A percentile compares a stretch with the other conserved stretches of the same genome.
Evolutionary conservation across 2,113 vertebrate genomes (phyloP).

Genomic region (Columbina picui): DNA sequence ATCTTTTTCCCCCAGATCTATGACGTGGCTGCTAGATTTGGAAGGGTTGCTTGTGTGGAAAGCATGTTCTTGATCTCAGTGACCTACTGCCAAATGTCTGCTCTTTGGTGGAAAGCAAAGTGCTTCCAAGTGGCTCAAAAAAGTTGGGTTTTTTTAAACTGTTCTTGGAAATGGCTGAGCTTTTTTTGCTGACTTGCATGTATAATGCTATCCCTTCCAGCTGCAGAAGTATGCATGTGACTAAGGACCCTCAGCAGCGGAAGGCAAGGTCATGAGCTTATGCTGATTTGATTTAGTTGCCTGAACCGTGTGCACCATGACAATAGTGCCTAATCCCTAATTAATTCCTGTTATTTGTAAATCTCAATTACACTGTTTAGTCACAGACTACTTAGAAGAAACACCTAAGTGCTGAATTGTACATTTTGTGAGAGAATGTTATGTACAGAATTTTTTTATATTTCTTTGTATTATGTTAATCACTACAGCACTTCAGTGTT

Average conservation of each 20-base stretch:
- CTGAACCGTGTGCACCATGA: neutral
- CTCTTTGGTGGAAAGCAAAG: neutral
- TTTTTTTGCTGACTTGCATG: slow-evolving; percentile 39
- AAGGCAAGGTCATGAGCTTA: neutral
- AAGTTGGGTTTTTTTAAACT: neutral
- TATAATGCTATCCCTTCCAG: neutral
- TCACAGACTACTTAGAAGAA: neutral
- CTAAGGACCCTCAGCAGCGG: neutral
- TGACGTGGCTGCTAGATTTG: neutral
- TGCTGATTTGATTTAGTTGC: neutral
- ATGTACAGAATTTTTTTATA: neutral
- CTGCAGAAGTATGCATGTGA: neutral
- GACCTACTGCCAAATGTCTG: neutral
- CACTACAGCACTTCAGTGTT: neutral
- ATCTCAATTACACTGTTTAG: neutral
- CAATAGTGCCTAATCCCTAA: neutral
- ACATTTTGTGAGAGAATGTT: neutral
- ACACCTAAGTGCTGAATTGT: neutral
- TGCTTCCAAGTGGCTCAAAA: slow-evolving; percentile 19
- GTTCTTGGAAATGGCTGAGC: slow-evolving; percentile 29
- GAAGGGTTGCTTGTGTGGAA: neutral
- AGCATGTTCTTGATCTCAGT: neutral
- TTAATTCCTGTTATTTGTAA: slow-evolving; percentile 8
- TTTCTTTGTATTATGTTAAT: neutral
- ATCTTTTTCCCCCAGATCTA: neutral